Evolutionary conservation across 2,888 invertebrate genomes (phyloP).

Genomic region (Chorisops tibialis): DNA sequence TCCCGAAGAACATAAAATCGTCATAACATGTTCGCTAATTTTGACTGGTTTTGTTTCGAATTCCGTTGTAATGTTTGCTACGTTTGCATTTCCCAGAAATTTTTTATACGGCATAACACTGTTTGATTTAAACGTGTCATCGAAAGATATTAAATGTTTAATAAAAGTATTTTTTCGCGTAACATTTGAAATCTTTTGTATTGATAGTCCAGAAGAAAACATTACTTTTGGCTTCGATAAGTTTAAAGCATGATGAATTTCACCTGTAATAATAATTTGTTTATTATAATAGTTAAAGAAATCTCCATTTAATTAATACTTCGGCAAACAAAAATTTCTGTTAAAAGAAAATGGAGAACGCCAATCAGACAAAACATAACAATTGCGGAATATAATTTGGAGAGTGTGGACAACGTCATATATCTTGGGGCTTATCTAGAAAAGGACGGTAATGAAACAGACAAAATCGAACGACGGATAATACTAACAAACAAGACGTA

Average conservation of each 20-base stretch:
- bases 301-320: no score
- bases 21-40: slow-evolving; percentile 57
- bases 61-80: background rate
- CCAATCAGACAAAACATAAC: no score
- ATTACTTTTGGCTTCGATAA: slow-evolving; percentile 69
- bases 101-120: slow-evolving; percentile 38
- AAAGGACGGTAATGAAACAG: no score
- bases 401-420: no score
- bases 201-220: slow-evolving; percentile 61
- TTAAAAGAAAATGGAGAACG: no score
- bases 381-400: no score
- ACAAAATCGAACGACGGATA: no score
- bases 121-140: slow-evolving; percentile 43
- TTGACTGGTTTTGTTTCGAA: slow-evolving; percentile 54
- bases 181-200: slow-evolving; percentile 58
- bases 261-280: slow-evolving; percentile 55
- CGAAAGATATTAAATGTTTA: slow-evolving; percentile 59
- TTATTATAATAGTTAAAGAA: no score
- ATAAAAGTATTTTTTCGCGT: slow-evolving; percentile 56
- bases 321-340: no score
- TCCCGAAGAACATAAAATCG: slow-evolving; percentile 74
- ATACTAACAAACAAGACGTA: no score
- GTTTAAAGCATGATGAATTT: slow-evolving; percentile 64
- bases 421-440: no score
- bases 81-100: slow-evolving; percentile 42